A percentile compares a stretch with the other conserved stretches of the same genome.
Conservation (phyloP, 2,888 invertebrate species). For the Papilio protenor region DNA sequence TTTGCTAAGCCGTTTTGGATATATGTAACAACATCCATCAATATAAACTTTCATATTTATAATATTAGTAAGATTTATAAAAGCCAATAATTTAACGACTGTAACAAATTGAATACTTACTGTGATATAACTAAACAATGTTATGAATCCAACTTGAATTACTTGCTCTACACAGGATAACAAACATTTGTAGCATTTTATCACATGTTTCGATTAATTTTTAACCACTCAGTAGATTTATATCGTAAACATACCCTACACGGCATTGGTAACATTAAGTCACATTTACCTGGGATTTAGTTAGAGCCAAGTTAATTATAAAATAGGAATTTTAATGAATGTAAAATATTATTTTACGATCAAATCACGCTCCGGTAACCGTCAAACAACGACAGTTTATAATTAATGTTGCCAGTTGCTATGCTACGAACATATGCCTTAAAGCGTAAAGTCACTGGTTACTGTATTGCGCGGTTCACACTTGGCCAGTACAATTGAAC, state of each 20-base stretch:
- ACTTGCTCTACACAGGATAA: slow-evolving; percentile 3
- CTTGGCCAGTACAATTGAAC: too few relatives aligned
- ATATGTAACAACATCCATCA: too few relatives aligned
- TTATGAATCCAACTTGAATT: slow-evolving; percentile 1
- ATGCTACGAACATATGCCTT: too few relatives aligned
- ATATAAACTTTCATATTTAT: too few relatives aligned
- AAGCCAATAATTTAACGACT: not conserved
- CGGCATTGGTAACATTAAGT: not conserved
- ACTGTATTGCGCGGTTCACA: too few relatives aligned
- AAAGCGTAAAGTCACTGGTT: too few relatives aligned
- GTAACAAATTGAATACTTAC: slow-evolving; percentile 15
- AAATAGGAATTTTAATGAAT: slow-evolving; percentile 7
- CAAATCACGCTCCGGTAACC: slow-evolving; percentile 24
- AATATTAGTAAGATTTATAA: not conserved
- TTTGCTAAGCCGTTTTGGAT: too few relatives aligned
- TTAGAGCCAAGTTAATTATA: not conserved
- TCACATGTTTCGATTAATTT: slow-evolving; percentile 34
- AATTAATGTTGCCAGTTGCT: slow-evolving; percentile 15
- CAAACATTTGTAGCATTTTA: slow-evolving; percentile 17
- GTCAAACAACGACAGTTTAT: slow-evolving; percentile 3
- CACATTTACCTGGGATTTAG: slow-evolving; percentile 12
- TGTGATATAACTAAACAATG: not conserved
- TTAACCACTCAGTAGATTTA: slow-evolving; percentile 7
- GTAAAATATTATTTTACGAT: slow-evolving; percentile 14
- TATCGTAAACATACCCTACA: not conserved